Evolutionary conservation across 2,113 vertebrate genomes (phyloP).

Genomic region (Rhinolophus sinicus): DNA sequence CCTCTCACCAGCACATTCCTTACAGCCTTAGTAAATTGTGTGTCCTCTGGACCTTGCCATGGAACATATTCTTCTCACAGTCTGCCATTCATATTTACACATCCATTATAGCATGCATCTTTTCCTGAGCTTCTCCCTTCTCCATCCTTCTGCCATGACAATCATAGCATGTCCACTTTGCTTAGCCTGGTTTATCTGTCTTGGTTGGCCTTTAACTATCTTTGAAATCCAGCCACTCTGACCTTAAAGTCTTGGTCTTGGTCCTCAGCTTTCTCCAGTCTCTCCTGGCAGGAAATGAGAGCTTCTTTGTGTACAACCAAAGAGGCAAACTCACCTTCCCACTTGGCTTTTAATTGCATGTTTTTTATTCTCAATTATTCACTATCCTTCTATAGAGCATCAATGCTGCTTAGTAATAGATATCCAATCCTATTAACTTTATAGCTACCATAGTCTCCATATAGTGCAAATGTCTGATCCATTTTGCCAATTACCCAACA

Average conservation of each 20-base stretch:
- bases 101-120: not conserved
- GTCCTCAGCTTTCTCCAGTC: not conserved
- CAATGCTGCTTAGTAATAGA: not conserved
- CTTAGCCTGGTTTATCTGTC: not conserved
- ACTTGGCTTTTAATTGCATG: not conserved
- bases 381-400: not conserved
- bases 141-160: not conserved
- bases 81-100: not conserved
- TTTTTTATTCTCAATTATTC: not conserved
- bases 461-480: not conserved
- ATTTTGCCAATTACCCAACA: not conserved
- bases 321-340: not conserved
- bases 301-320: not conserved
- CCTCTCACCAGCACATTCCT: not conserved
- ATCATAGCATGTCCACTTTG: not conserved
- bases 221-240: conserved; percentile 7
- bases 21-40: not conserved
- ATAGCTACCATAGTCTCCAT: not conserved
- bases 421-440: not conserved
- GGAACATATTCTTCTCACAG: not conserved
- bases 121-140: not conserved
- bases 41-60: not conserved
- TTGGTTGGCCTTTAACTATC: not conserved
- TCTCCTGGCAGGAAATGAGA: not conserved
- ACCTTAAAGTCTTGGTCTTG: not conserved